Percentiles rank a stretch among this genome's conserved stretches.
Conservation (phyloP, 2,888 invertebrate genomes). For the Hypomecis atomaria region DNA sequence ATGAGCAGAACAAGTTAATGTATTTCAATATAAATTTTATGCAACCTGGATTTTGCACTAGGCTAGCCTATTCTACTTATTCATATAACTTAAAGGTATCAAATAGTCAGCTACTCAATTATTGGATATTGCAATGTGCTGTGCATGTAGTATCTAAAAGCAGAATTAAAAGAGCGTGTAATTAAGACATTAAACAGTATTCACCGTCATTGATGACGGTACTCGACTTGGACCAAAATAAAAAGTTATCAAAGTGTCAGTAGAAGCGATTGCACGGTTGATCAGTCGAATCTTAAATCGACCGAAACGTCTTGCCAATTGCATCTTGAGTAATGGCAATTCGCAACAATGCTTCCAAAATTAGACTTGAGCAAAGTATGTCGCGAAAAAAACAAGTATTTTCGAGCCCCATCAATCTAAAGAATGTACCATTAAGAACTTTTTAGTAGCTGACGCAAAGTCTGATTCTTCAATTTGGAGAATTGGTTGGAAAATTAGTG, state of each 20-base stretch:
- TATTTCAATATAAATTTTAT: no score
- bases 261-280: slow-evolving; percentile 26
- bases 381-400: slow-evolving; percentile 20
- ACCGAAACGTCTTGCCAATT: slow-evolving; percentile 33
- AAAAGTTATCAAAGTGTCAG: slow-evolving; percentile 32
- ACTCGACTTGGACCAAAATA: slow-evolving; percentile 16
- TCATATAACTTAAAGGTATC: no score
- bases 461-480: not conserved
- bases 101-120: no score
- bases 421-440: slow-evolving; percentile 17
- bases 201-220: slow-evolving; percentile 1
- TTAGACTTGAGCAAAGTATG: slow-evolving; percentile 25
- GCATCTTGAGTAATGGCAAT: slow-evolving; percentile 29
- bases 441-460: slow-evolving; percentile 17
- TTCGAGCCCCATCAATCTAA: slow-evolving; percentile 22
- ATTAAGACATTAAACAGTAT: not conserved
- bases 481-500: not conserved
- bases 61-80: no score
- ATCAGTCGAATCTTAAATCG: slow-evolving; percentile 30
- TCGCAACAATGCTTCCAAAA: slow-evolving; percentile 29
- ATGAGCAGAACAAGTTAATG: no score
- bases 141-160: no score
- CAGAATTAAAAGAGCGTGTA: no score
- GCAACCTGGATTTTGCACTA: no score
- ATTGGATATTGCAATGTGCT: no score